Evolutionary conservation across 37 sponge, comb jelly and placozoan species (phyloP), one percentile per base, ranked within the genome.

Genomic region (Cliona cf. orientalis): DNA sequence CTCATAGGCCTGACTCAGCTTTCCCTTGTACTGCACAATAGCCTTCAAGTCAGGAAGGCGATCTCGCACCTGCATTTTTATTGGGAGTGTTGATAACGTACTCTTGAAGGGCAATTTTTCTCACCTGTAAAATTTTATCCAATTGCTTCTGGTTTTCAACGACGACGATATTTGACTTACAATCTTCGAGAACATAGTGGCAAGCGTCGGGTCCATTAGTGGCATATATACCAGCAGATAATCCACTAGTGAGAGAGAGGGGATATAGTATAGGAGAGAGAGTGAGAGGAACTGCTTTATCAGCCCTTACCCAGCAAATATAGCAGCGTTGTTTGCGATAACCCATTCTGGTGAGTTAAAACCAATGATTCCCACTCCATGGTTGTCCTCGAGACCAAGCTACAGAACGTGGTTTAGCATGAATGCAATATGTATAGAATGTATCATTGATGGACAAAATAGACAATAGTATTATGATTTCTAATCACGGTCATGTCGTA

Each of bases 1-100:
- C n/a, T 90, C 66, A 67, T 95, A 80, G 26, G 82, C 46, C 62
- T 89, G 79, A 43, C 78, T 76, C 26, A 95, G 78, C 53, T 92
- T 79, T 23, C 98, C 98, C 55, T 79, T 92, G 80, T 95, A 97
- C 59, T 95, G 98, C 9, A 97, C 87, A 59, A 97, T 92, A 33
- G 92, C 95, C 83, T 94, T 97, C 69, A 97, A 42, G 34, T 88
- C 63, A 62, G 97, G 97, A 28, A 93, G 89, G n/a, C 64, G 66
- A 34, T 97, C 94, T 34, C 89, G 75, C 5, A 97, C 43, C 97
- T 96, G 58, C 4, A 2, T n/a, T n/a, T n/a, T n/a, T n/a, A n/a
- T n/a, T 29, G 60, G 60, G 14, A 9, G 14, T 4, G 60, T 3
- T 4, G 14, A 59, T 14, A 29, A 14, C 11, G 12, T 59, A 29